phyloP scores from a whole-genome alignment of 2,888 invertebrate genomes.

The Druceiella hillmani region DNA sequence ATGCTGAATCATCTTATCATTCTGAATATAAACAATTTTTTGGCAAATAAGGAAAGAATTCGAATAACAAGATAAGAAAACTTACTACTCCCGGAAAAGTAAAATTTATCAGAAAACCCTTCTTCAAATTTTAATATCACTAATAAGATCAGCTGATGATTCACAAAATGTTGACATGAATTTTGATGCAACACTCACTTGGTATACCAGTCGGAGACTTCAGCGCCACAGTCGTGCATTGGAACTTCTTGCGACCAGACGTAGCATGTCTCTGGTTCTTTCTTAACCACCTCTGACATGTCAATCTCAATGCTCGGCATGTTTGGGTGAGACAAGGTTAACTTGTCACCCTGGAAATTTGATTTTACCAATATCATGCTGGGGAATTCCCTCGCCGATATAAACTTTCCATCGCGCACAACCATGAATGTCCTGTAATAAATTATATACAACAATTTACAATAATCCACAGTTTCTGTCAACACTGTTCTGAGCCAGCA shows the following conservation, averaged over 20 bases:
- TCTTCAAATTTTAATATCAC: too few relatives aligned
- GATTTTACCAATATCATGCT: conserved; percentile 50
- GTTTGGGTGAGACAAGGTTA: conserved; percentile 50
- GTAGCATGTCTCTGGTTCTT: neutral
- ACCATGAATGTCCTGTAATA: too few relatives aligned
- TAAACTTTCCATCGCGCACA: conserved; percentile 45
- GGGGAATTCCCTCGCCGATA: conserved; percentile 52
- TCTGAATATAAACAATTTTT: too few relatives aligned
- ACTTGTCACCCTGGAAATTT: conserved; percentile 41
- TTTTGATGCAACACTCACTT: conserved; percentile 30
- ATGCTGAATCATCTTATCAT: too few relatives aligned
- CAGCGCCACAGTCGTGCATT: conserved; percentile 68
- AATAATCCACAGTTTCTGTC: too few relatives aligned
- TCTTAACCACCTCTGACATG: conserved; percentile 38
- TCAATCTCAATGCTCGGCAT: conserved; percentile 53
- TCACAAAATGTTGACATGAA: neutral
- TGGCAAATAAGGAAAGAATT: too few relatives aligned
- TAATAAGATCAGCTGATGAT: neutral
- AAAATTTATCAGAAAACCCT: too few relatives aligned
- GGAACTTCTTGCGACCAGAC: conserved; percentile 51
- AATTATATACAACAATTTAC: too few relatives aligned
- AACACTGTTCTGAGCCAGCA: too few relatives aligned
- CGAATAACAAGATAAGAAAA: too few relatives aligned
- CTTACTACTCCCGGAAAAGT: too few relatives aligned
- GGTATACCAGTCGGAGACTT: conserved; percentile 68